Percentiles rank a stretch among this genome's conserved stretches.
phyloP scores from a whole-genome alignment of 2,888 invertebrate species.

The Bedellia somnulentella region DNA sequence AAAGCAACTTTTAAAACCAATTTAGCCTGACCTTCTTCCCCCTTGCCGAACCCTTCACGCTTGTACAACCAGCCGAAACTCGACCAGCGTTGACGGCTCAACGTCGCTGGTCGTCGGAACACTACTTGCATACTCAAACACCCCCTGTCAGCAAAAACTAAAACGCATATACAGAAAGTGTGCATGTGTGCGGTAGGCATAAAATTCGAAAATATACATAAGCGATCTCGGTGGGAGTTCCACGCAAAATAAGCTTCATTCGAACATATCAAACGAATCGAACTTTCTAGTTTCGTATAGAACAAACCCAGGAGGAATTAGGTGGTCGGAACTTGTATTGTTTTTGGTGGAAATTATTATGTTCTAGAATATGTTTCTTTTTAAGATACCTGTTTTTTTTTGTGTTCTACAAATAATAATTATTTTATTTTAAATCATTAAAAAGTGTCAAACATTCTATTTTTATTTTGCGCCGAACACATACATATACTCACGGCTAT shows the following conservation, averaged over 20 bases:
- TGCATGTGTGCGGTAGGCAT: conserved; percentile 34
- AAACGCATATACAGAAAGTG: conserved; percentile 19
- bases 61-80: too few species aligned
- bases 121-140: conserved; percentile 10
- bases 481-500: too few species aligned
- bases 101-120: conserved; percentile 15
- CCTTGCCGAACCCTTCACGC: conserved; percentile 14
- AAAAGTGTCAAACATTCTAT: too few species aligned
- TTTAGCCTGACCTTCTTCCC: conserved; percentile 17
- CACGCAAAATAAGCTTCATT: conserved; percentile 42
- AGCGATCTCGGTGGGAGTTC: conserved; percentile 26
- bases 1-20: conserved; percentile 13
- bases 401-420: too few species aligned
- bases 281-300: conserved; percentile 5
- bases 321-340: too few species aligned
- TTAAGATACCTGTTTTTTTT: too few species aligned
- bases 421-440: too few species aligned
- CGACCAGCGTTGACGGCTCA: neutral
- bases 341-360: too few species aligned
- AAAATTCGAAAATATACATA: conserved; percentile 54
- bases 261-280: conserved; percentile 39
- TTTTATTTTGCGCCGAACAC: too few species aligned
- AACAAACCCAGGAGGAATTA: too few species aligned
- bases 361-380: too few species aligned
- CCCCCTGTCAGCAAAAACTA: conserved; percentile 30